Evolutionary conservation across 2,113 vertebrate genomes (phyloP).

Genomic region (Mirza zaza): DNA sequence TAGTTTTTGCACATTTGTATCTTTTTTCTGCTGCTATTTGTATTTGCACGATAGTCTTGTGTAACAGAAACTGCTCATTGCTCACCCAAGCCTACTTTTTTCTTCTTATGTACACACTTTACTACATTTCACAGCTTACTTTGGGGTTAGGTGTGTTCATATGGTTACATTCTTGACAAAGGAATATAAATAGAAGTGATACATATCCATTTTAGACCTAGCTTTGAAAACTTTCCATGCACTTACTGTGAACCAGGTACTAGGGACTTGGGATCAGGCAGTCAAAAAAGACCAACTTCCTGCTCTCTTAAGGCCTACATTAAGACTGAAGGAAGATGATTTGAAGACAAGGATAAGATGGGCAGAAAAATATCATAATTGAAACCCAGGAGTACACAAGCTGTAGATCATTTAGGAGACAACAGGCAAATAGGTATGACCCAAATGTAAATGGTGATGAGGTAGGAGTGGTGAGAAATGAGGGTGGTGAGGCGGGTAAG

Average conservation of each 20-base stretch:
- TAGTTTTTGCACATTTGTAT: not conserved
- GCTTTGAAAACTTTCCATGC: not conserved
- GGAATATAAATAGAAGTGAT: not conserved
- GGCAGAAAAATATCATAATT: not conserved
- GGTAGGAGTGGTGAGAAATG: not conserved
- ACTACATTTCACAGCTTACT: not conserved
- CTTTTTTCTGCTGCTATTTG: not conserved
- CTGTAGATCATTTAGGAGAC: not conserved
- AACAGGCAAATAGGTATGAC: not conserved
- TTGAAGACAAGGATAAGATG: not conserved
- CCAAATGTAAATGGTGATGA: not conserved
- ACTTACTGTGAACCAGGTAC: not conserved
- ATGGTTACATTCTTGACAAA: not conserved
- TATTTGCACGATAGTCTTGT: not conserved
- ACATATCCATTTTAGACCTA: not conserved
- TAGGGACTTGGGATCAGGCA: not conserved
- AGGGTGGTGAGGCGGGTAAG: not conserved
- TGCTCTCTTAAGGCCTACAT: not conserved
- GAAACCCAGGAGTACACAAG: not conserved
- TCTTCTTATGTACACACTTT: not conserved
- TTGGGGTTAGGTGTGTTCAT: not conserved
- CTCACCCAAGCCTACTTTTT: not conserved
- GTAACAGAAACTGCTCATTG: not conserved
- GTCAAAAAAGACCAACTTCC: not conserved
- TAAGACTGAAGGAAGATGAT: not conserved